phyloP scores from a whole-genome alignment of 64 coral and sea anemone species.

The Catalaphyllia jardinei region DNA sequence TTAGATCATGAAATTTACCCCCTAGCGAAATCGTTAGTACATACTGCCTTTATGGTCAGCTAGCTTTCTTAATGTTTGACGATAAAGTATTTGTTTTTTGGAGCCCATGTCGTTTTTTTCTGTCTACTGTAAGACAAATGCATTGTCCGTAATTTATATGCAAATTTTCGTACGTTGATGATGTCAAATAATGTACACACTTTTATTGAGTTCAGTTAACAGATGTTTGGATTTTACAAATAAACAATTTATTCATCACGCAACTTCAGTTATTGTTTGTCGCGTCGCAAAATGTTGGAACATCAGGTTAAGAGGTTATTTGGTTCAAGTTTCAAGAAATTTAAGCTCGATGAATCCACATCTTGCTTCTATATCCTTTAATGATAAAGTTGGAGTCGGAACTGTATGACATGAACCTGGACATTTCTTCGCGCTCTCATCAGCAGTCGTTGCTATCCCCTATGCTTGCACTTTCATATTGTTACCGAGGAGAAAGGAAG shows the following conservation, averaged over 20 bases:
- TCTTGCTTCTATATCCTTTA: background rate
- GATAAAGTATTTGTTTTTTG: too few relatives aligned
- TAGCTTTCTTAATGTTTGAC: too few relatives aligned
- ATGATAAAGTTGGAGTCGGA: background rate
- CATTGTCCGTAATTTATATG: background rate
- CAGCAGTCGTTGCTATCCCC: too few relatives aligned
- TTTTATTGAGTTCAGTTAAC: background rate
- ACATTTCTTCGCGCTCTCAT: background rate
- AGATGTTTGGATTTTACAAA: conserved; percentile 22
- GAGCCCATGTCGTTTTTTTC: too few relatives aligned
- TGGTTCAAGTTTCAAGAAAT: conserved; percentile 14
- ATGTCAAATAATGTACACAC: background rate
- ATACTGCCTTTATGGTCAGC: too few relatives aligned
- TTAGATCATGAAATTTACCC: background rate
- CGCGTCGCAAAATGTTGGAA: background rate
- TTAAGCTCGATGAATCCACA: background rate
- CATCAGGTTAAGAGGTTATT: conserved; percentile 36
- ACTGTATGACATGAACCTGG: background rate
- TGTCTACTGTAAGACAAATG: background rate
- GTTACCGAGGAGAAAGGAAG: conserved; percentile 10
- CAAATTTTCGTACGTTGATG: background rate
- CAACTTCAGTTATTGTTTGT: conserved; percentile 12
- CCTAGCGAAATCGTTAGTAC: background rate
- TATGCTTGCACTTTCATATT: background rate
- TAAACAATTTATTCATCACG: conserved; percentile 10